A percentile compares a stretch with the other conserved stretches of the same genome.
These are phyloP conservation scores for Bombus turneri DNA, from an alignment of 1,140 invertebrate genomes.

Conservation along the genomic window DNA sequence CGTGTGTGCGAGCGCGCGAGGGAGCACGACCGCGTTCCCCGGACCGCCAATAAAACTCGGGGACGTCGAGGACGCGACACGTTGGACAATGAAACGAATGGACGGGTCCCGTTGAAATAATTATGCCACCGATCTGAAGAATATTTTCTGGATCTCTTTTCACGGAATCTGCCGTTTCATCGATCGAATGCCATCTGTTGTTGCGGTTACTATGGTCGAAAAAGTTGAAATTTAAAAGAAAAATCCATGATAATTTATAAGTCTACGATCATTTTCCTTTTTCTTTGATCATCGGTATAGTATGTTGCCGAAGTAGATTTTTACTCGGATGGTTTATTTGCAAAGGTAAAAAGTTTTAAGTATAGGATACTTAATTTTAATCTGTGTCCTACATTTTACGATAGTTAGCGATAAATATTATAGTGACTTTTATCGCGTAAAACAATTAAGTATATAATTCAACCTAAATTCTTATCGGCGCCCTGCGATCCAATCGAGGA, in stretches of 20 bases:
- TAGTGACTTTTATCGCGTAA: not conserved
- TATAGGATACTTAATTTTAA: not conserved
- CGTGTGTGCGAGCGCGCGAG: slow-evolving; percentile 8
- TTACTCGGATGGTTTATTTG: no score
- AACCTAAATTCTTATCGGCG: not conserved
- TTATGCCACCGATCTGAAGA: slow-evolving; percentile 31
- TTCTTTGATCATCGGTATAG: no score
- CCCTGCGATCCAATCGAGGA: no score
- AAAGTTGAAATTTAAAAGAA: not conserved
- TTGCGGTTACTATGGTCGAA: not conserved
- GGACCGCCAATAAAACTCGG: slow-evolving; percentile 76
- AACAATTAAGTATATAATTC: not conserved
- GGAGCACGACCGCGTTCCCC: not conserved
- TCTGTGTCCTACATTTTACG: not conserved
- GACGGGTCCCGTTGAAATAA: slow-evolving; percentile 35
- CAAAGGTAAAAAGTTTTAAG: no score
- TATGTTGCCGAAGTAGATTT: no score
- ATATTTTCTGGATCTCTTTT: not conserved
- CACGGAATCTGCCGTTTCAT: not conserved
- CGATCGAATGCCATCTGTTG: not conserved
- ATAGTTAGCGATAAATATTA: not conserved
- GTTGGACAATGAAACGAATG: slow-evolving; percentile 39
- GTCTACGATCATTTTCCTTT: not conserved
- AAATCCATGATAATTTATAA: no score
- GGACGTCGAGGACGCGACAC: slow-evolving; percentile 44